These are phyloP conservation scores for Esperia sulphurella DNA, from an alignment of 2,888 invertebrate species.

Conservation along the genomic window DNA sequence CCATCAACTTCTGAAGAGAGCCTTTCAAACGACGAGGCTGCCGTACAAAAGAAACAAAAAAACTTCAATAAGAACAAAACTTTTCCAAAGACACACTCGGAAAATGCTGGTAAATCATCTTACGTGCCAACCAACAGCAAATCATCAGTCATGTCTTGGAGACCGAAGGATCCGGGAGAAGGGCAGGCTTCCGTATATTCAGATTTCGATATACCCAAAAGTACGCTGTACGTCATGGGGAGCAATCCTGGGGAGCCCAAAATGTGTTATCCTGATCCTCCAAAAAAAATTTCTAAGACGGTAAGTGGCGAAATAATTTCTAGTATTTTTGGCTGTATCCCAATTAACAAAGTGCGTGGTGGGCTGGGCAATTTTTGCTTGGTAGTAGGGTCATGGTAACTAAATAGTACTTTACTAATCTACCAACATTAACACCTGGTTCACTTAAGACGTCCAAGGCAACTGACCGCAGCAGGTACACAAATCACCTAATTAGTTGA, in stretches of 20 bases:
- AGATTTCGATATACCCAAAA: conserved; percentile 66
- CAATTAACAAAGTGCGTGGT: not conserved
- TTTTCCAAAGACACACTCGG: conserved; percentile 29
- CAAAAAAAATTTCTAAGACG: conserved; percentile 70
- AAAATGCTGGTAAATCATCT: conserved; percentile 38
- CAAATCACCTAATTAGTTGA: no score
- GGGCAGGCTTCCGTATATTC: conserved; percentile 54
- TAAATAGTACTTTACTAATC: no score
- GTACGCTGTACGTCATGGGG: conserved; percentile 65
- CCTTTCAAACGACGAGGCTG: conserved; percentile 55
- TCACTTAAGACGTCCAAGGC: no score
- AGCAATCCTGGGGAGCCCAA: conserved; percentile 74
- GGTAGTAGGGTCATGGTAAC: no score
- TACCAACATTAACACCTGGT: no score
- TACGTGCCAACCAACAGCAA: conserved; percentile 68
- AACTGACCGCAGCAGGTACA: no score
- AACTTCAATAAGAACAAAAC: conserved; percentile 35
- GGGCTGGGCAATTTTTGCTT: no score
- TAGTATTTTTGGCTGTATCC: not conserved
- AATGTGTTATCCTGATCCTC: conserved; percentile 64
- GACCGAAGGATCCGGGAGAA: conserved; percentile 47
- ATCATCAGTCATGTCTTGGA: conserved; percentile 53
- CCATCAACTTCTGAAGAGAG: conserved; percentile 74
- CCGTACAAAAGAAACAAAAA: conserved; percentile 41
- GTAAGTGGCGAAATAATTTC: conserved; percentile 35